Conservation (phyloP, 2,797 vertebrate species). For the Pipistrellus pygmaeus region DNA sequence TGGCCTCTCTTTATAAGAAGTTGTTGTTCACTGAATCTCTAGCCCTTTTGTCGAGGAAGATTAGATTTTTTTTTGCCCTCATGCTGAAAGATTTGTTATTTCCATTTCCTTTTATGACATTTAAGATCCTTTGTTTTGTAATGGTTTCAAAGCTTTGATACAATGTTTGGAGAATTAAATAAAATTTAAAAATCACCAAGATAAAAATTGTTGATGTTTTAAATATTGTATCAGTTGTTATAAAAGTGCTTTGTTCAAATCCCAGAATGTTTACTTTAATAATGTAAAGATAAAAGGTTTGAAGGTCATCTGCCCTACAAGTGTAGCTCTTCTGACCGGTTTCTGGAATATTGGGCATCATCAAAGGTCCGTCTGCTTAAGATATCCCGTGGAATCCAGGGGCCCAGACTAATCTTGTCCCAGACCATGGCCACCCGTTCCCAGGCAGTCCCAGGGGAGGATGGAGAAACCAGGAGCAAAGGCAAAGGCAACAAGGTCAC, state of each 20-base stretch:
- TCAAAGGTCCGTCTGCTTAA: neutral
- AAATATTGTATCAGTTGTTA: neutral
- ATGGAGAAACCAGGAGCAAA: neutral
- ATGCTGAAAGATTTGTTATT: neutral
- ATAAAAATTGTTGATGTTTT: neutral
- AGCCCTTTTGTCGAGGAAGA: neutral
- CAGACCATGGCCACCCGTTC: too few species aligned
- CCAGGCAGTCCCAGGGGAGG: too few species aligned
- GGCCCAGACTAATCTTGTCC: too few species aligned
- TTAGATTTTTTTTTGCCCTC: neutral
- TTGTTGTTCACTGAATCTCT: neutral
- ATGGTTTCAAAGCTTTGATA: neutral
- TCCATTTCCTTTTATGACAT: constrained; percentile 6
- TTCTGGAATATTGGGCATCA: neutral
- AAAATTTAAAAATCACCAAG: neutral
- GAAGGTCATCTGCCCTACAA: neutral
- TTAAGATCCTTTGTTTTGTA: neutral
- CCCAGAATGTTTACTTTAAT: neutral
- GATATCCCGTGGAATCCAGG: neutral
- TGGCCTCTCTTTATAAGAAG: neutral
- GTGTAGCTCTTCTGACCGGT: neutral
- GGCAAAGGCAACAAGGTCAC: neutral
- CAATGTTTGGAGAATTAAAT: neutral
- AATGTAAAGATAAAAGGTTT: neutral
- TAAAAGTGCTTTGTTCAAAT: neutral